Evolutionary conservation across 1,140 invertebrate genomes (phyloP).

Genomic region (Triops longicaudatus): DNA sequence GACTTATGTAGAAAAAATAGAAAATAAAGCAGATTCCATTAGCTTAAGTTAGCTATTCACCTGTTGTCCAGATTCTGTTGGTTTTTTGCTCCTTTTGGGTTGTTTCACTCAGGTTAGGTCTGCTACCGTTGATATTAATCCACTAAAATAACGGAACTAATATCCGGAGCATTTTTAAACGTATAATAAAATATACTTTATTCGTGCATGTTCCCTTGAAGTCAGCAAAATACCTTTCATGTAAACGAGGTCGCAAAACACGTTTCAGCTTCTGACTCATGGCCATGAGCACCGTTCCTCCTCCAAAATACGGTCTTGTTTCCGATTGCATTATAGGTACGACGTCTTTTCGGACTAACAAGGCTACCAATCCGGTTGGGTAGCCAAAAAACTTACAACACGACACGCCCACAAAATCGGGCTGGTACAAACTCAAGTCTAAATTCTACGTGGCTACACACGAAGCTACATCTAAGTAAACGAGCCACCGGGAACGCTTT

Average conservation of each 20-base stretch:
- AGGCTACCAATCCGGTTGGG: slow-evolving; percentile 84
- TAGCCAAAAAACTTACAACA: slow-evolving; percentile 99
- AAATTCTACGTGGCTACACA: slow-evolving; percentile 69
- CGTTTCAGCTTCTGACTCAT: slow-evolving; percentile 59
- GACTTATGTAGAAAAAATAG: no score
- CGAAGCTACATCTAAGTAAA: slow-evolving; percentile 76
- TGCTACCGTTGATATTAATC: no score
- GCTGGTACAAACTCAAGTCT: slow-evolving; percentile 59
- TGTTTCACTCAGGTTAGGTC: no score
- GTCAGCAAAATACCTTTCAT: slow-evolving; percentile 67
- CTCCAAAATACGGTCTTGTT: slow-evolving; percentile 75
- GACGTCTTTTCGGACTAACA: slow-evolving; percentile 60
- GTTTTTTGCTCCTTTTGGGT: no score
- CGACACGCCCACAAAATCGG: slow-evolving; percentile 85
- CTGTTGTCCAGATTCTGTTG: no score
- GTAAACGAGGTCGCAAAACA: slow-evolving; percentile 52
- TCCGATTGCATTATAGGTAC: slow-evolving; percentile 50
- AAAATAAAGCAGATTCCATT: no score
- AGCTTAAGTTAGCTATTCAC: no score
- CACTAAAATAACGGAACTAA: no score
- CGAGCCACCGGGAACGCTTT: slow-evolving; percentile 55
- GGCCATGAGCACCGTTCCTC: slow-evolving; percentile 78
- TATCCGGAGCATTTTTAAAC: no score
- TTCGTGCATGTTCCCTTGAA: no score
- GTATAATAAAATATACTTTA: no score